phyloP scores from a whole-genome alignment of 2,113 vertebrate species.

The Asarcornis scutulata region DNA sequence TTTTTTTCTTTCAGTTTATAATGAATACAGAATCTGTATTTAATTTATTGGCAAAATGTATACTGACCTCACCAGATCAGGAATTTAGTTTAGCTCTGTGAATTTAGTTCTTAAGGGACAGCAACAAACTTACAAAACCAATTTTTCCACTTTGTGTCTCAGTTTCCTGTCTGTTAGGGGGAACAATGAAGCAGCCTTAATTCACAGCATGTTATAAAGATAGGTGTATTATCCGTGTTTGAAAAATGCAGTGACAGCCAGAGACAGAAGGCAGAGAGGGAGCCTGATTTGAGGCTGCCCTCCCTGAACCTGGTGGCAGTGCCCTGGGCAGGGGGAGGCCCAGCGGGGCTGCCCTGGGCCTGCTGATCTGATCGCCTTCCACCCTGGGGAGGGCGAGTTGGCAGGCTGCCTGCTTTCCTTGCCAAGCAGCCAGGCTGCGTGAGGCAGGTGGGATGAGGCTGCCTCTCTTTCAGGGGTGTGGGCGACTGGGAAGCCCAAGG shows the following conservation, averaged over 20 bases:
- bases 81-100: neutral
- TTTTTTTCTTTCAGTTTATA: neutral
- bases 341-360: neutral
- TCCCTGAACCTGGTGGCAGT: accelerated
- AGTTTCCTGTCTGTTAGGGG: neutral
- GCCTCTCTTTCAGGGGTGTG: neutral
- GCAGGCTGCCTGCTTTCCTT: neutral
- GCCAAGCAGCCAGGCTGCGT: accelerated
- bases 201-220: neutral
- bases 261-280: neutral
- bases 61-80: neutral
- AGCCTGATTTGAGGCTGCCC: neutral
- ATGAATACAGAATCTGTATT: neutral
- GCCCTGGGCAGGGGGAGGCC: neutral
- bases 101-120: neutral
- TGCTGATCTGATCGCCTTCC: too few species aligned
- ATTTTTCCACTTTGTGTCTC: neutral
- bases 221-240: accelerated
- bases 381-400: neutral
- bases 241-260: neutral
- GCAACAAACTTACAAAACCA: neutral
- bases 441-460: neutral
- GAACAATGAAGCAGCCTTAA: neutral
- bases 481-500: neutral
- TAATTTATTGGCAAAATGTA: constrained; percentile 7